Conservation (phyloP, 2,888 invertebrate genomes). For the Dryobotodes eremita region DNA sequence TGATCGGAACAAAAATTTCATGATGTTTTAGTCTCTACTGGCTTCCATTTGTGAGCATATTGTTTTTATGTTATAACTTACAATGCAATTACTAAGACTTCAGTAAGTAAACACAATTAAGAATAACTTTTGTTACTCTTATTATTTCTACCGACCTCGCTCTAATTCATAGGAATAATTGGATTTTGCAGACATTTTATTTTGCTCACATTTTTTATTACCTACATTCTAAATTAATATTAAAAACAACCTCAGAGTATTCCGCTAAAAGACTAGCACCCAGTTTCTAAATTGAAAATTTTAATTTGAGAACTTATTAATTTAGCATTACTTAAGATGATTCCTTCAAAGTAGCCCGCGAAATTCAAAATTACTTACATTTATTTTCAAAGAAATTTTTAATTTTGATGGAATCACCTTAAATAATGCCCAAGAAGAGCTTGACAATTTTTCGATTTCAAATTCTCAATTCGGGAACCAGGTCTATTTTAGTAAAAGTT, state of each 20-base stretch:
- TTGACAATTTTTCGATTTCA: not conserved
- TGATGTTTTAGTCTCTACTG: not conserved
- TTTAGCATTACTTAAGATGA: not conserved
- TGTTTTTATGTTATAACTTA: not conserved
- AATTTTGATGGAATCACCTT: not conserved
- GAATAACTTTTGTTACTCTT: conserved; percentile 29
- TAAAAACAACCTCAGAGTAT: not conserved
- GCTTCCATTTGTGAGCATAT: not conserved
- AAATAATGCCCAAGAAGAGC: not conserved
- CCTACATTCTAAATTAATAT: conserved; percentile 11
- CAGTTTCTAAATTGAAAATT: not conserved
- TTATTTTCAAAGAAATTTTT: not conserved
- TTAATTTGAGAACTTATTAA: not conserved
- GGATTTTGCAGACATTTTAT: conserved; percentile 25
- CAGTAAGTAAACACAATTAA: conserved; percentile 26
- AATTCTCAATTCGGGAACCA: not conserved
- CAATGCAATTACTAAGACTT: not conserved
- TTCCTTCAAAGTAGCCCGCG: too few relatives aligned
- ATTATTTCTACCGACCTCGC: conserved; percentile 38
- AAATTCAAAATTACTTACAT: not conserved
- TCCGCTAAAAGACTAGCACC: not conserved
- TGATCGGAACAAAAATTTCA: not conserved
- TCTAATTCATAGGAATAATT: conserved; percentile 56
- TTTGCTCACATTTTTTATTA: conserved; percentile 5
- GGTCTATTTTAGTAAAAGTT: not conserved